Evolutionary conservation across 2,113 vertebrate genomes (phyloP).

Genomic region (Malurus melanocephalus): DNA sequence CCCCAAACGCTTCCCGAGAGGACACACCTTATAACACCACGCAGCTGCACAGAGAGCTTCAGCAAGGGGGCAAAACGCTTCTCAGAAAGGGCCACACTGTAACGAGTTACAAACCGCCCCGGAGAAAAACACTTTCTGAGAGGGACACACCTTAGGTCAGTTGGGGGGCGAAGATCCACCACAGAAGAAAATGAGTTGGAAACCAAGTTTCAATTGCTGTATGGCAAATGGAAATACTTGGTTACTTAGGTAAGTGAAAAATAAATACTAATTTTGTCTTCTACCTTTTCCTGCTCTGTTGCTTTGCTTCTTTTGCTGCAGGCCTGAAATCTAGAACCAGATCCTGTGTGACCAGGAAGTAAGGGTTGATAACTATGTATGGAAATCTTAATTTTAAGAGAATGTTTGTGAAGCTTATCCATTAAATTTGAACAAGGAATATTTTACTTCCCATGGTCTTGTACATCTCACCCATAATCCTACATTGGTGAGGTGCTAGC

Average conservation of each 20-base stretch:
- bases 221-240: neutral
- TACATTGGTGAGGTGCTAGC: neutral
- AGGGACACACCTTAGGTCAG: too few species aligned
- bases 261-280: constrained; percentile 10
- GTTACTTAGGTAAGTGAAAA: neutral
- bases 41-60: too few species aligned
- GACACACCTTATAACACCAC: too few species aligned
- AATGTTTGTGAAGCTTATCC: neutral
- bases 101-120: too few species aligned
- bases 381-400: neutral
- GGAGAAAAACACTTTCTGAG: too few species aligned
- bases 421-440: neutral
- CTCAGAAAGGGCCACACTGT: too few species aligned
- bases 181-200: neutral
- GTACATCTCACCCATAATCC: neutral
- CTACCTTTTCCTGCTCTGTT: neutral
- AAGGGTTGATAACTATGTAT: neutral
- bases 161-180: neutral
- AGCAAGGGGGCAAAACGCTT: too few species aligned
- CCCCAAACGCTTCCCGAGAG: too few species aligned
- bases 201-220: neutral
- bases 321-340: neutral
- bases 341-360: neutral
- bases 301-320: constrained; percentile 9
- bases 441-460: neutral